Evolutionary conservation across 2,113 vertebrate species (phyloP), one percentile per base, ranked within the genome.

Genomic region (Onychostoma macrolepis): DNA sequence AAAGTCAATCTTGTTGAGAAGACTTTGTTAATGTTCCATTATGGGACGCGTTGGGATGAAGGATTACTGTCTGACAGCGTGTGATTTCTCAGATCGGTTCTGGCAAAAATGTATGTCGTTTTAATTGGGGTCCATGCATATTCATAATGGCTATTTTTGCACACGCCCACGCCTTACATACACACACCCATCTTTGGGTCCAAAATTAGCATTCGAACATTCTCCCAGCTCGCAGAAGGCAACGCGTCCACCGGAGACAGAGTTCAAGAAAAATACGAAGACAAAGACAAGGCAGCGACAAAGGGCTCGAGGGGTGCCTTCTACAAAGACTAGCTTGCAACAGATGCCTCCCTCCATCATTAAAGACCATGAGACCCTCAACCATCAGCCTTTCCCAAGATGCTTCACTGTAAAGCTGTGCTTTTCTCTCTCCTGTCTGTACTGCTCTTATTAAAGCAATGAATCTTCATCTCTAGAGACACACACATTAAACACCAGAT

Each of bases 361-460:
- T 86, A 90, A 89, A 89, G 79, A 74, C 67, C 38, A 86, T 21
- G 24, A 86, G 45, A 83, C 71, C n/a, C 81, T 19, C 74, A 58
- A 36, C 71, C 65, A 67, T 48, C 61, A 80, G 69, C 41, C 79
- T 79, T 56, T 19, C 61, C 45, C 61, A 65, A 58, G 79, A 56
- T 84, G 56, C 56, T 36, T 83, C 38, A 83, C 77, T 85, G 13
- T 84, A 81, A 85, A 28, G 26, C 41, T 83, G 53, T 48, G 41
- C 53, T 76, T 45, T 83, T 79, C 84, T 78, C 81, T 77, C 84
- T 76, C 69, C 78, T 69, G 63, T 63, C 80, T 87, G 65, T 84
- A 71, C 79, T 88, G 43, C 71, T 90, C 87, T 92, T 90, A 91
- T 91, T 90, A 90, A 90, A 92, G 85, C 74, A 71, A 89, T 88